phyloP scores from a whole-genome alignment of 2,888 invertebrate species.

The Galerucella calmariensis region DNA sequence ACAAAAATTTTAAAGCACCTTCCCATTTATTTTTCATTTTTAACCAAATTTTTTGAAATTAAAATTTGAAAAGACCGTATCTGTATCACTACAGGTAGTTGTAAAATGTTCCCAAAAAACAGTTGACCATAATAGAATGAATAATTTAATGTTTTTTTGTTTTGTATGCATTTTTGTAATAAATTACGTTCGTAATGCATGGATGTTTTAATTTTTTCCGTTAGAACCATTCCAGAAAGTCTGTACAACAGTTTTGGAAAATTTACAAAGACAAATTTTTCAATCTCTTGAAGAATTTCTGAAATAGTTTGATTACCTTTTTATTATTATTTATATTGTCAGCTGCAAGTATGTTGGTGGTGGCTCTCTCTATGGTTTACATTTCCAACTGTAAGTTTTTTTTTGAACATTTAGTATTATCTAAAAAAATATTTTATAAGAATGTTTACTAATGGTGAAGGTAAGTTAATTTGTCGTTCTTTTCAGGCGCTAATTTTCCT shows the following conservation, averaged over 20 bases:
- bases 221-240: conserved; percentile 16
- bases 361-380: conserved; percentile 32
- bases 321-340: conserved; percentile 27
- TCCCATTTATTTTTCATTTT: not conserved
- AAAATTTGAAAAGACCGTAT: conserved; percentile 25
- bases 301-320: conserved; percentile 12
- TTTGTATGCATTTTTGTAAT: conserved; percentile 53
- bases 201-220: conserved; percentile 49
- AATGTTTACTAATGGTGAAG: not conserved
- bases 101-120: conserved; percentile 27
- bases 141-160: conserved; percentile 38
- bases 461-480: not conserved
- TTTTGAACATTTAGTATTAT: not conserved
- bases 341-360: conserved; percentile 30
- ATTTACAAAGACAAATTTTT: not conserved
- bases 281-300: conserved; percentile 9
- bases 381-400: conserved; percentile 34
- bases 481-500: not conserved
- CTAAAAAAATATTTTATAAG: not conserved
- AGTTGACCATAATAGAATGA: conserved; percentile 25
- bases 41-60: conserved; percentile 8
- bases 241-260: conserved; percentile 14
- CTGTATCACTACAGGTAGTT: conserved; percentile 24
- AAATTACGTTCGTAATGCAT: conserved; percentile 51
- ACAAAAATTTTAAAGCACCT: too few relatives aligned